Conservation (phyloP, 2,797 vertebrate genomes). For the Mastacembelus armatus region DNA sequence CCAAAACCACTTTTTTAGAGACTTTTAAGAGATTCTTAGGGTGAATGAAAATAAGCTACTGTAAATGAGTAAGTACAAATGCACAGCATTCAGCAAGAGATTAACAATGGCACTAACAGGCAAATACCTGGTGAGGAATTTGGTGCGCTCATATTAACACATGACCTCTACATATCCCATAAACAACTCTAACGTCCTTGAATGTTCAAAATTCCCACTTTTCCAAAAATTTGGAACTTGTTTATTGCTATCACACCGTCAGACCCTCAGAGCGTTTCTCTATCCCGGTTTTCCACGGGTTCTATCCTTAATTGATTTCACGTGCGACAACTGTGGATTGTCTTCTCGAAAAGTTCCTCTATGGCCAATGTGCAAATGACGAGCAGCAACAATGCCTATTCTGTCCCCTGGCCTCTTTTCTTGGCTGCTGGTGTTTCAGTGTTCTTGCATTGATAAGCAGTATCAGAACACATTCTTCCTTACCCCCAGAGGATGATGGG, state of each 20-base stretch:
- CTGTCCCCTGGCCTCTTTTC: conserved; percentile 72
- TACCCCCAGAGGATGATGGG: conserved; percentile 64
- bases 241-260: conserved; percentile 8
- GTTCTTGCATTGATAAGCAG: conserved; percentile 80
- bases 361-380: conserved; percentile 56
- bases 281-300: conserved; percentile 46
- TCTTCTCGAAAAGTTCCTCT: conserved; percentile 50
- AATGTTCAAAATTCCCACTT: conserved; percentile 34
- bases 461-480: conserved; percentile 65
- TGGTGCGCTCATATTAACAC: not conserved
- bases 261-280: conserved; percentile 31
- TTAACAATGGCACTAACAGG: not conserved
- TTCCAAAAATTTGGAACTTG: conserved; percentile 23
- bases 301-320: conserved; percentile 80
- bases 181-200: conserved; percentile 60
- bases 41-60: conserved; percentile 20
- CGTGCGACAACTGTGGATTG: conserved; percentile 65
- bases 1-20: conserved; percentile 58
- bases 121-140: no score
- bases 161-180: conserved; percentile 40
- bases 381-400: conserved; percentile 58
- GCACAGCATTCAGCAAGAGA: conserved; percentile 4
- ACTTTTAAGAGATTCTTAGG: conserved; percentile 46
- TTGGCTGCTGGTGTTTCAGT: conserved; percentile 73
- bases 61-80: not conserved